Conservation (phyloP, 2,888 invertebrate genomes). For the Galeruca laticollis region DNA sequence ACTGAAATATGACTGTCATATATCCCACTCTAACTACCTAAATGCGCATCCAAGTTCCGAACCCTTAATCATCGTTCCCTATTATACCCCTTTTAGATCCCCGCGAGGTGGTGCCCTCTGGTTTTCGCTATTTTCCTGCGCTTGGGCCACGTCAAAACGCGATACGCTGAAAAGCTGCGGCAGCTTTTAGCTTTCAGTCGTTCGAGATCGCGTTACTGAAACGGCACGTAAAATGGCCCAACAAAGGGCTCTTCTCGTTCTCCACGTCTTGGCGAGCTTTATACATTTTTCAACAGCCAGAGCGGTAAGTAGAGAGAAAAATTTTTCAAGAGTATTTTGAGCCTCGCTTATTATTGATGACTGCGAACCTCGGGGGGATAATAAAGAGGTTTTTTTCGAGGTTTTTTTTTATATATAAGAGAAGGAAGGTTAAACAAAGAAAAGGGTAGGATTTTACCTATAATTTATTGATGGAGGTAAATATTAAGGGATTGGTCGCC, state of each 20-base stretch:
- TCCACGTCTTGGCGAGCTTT: conserved; percentile 31
- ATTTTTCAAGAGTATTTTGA: not conserved
- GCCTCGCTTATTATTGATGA: conserved; percentile 16
- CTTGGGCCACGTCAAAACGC: conserved; percentile 11
- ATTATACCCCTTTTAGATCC: no score
- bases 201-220: not conserved
- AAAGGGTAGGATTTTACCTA: conserved; percentile 6
- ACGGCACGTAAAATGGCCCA: conserved; percentile 5
- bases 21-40: no score
- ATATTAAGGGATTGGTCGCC: conserved; percentile 28
- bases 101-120: conserved; percentile 25
- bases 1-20: no score
- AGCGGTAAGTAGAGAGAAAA: conserved; percentile 37
- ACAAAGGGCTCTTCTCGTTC: conserved; percentile 15
- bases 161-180: conserved; percentile 21
- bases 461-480: conserved; percentile 36
- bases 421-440: conserved; percentile 18
- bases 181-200: conserved; percentile 15
- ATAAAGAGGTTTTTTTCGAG: not conserved
- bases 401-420: not conserved
- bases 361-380: not conserved
- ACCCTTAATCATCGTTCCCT: conserved; percentile 9
- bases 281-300: conserved; percentile 40
- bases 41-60: not conserved
- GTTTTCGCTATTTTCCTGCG: conserved; percentile 5